phyloP scores from a whole-genome alignment of 2,888 invertebrate species.

The Agrochola macilenta region DNA sequence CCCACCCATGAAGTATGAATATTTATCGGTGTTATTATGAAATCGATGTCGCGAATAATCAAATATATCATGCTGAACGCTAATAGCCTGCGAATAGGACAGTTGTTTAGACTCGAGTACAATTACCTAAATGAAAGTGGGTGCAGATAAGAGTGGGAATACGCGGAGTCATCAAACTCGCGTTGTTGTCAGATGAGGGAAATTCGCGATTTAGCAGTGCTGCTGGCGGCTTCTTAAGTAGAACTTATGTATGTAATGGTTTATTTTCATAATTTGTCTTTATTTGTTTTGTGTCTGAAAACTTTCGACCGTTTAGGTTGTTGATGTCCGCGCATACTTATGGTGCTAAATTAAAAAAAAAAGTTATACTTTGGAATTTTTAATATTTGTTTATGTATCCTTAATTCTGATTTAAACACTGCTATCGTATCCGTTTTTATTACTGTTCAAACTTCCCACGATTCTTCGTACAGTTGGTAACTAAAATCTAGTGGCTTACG shows the following conservation, averaged over 20 bases:
- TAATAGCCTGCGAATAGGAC: constrained; percentile 26
- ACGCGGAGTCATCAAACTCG: constrained; percentile 52
- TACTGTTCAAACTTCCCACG: background rate
- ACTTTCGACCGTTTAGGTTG: constrained; percentile 11
- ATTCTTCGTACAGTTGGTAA: background rate
- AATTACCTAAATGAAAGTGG: constrained; percentile 63
- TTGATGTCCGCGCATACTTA: background rate
- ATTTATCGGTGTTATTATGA: constrained; percentile 25
- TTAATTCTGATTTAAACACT: background rate
- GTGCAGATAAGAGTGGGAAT: constrained; percentile 32
- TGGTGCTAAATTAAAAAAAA: background rate
- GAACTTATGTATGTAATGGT: constrained; percentile 22
- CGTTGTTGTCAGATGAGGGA: constrained; percentile 35
- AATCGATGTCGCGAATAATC: constrained; percentile 25
- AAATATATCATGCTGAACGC: constrained; percentile 41
- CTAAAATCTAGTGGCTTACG: constrained; percentile 8
- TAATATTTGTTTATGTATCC: background rate
- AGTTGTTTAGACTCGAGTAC: constrained; percentile 40
- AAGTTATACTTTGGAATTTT: background rate
- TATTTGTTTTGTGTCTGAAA: constrained; percentile 14
- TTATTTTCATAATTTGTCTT: constrained; percentile 17
- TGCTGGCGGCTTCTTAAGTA: constrained; percentile 1
- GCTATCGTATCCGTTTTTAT: background rate
- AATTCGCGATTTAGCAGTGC: constrained; percentile 28
- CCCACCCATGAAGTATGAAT: constrained; percentile 22